Evolutionary conservation across 2,888 invertebrate genomes (phyloP).

Genomic region (Epinotia bilunana): DNA sequence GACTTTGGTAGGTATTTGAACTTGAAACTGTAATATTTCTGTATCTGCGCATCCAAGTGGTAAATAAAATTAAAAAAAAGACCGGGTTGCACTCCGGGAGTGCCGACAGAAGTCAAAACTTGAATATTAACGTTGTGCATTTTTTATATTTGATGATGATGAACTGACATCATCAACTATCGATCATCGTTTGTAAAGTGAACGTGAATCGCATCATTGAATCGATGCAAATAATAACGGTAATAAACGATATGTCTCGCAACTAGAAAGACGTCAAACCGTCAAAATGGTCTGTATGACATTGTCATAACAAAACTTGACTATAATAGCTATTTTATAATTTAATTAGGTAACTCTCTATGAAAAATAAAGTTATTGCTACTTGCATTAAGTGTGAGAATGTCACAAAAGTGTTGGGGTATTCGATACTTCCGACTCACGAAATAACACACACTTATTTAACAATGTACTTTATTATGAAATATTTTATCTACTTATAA

Average conservation of each 20-base stretch:
- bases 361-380: no score
- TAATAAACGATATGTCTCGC: no score
- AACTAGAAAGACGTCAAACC: no score
- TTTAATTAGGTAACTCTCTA: no score
- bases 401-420: background rate
- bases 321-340: background rate
- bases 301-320: background rate
- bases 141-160: no score
- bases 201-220: no score
- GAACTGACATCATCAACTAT: no score
- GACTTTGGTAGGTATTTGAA: background rate
- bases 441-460: slow-evolving; percentile 31
- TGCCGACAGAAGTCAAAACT: no score
- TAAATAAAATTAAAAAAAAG: background rate
- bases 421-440: background rate
- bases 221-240: no score
- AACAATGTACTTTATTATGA: slow-evolving; percentile 34
- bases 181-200: no score
- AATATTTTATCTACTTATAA: slow-evolving; percentile 9
- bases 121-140: no score
- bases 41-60: background rate
- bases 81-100: no score
- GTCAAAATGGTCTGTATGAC: background rate
- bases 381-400: background rate
- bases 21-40: background rate